phyloP scores from a whole-genome alignment of 1,140 invertebrate species.

The Rhyzopertha dominica region DNA sequence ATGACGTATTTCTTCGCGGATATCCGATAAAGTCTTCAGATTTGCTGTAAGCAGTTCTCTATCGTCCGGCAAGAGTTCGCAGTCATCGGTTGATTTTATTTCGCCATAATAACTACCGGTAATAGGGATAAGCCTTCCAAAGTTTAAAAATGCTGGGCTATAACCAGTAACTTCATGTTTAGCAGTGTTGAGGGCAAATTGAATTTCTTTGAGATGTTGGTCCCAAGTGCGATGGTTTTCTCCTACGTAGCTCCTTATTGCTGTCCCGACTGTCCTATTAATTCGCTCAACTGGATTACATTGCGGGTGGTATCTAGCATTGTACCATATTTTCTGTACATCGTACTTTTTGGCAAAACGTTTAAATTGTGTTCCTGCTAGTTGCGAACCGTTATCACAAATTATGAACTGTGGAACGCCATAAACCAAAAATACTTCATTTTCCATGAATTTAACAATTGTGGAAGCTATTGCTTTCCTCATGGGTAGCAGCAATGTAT shows the following conservation, averaged over 20 bases:
- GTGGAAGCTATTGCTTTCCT: slow-evolving; percentile 12
- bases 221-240: slow-evolving; percentile 23
- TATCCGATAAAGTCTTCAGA: too few species aligned
- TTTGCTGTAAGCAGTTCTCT: too few species aligned
- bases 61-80: too few species aligned
- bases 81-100: too few species aligned
- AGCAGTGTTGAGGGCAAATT: slow-evolving; percentile 10
- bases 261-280: slow-evolving; percentile 19
- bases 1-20: too few species aligned
- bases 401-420: slow-evolving; percentile 24
- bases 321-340: slow-evolving; percentile 18
- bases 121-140: too few species aligned
- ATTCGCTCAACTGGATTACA: slow-evolving; percentile 22
- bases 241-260: slow-evolving; percentile 15
- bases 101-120: too few species aligned
- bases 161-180: slow-evolving; percentile 16
- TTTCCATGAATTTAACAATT: slow-evolving; percentile 11
- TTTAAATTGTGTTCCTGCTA: slow-evolving; percentile 22
- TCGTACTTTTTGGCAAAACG: slow-evolving; percentile 13
- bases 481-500: slow-evolving; percentile 8
- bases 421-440: slow-evolving; percentile 18
- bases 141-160: slow-evolving; percentile 12
- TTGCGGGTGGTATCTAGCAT: slow-evolving; percentile 18
- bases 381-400: slow-evolving; percentile 30
- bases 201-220: slow-evolving; percentile 15